These are phyloP conservation scores for Lamellibrachia columna DNA, from an alignment of 2,888 invertebrate species.

Conservation along the genomic window DNA sequence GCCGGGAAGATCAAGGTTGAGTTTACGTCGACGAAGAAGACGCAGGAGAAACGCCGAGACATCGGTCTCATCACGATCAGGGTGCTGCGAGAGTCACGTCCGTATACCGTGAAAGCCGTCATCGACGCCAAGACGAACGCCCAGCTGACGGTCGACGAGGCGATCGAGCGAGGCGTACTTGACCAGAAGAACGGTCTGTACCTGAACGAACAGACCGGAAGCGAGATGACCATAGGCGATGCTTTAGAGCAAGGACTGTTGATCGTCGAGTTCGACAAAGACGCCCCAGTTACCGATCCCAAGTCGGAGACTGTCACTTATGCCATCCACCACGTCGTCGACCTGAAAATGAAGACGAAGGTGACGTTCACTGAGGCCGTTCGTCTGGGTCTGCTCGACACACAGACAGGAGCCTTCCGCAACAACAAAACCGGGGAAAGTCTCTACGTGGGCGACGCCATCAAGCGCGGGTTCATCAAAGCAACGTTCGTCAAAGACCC, in stretches of 20 bases:
- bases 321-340: slow-evolving; percentile 59
- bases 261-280: slow-evolving; percentile 41
- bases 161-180: slow-evolving; percentile 37
- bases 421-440: slow-evolving; percentile 55
- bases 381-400: slow-evolving; percentile 51
- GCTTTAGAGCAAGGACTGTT: slow-evolving; percentile 43
- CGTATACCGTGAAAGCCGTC: slow-evolving; percentile 48
- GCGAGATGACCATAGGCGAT: slow-evolving; percentile 38
- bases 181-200: slow-evolving; percentile 40
- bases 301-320: slow-evolving; percentile 46
- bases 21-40: slow-evolving; percentile 43
- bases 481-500: slow-evolving; percentile 58
- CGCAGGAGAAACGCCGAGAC: slow-evolving; percentile 58
- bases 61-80: slow-evolving; percentile 62
- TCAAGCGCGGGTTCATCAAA: slow-evolving; percentile 62
- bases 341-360: slow-evolving; percentile 49
- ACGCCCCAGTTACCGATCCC: slow-evolving; percentile 21
- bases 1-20: slow-evolving; percentile 47
- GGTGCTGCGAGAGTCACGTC: slow-evolving; percentile 52
- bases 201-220: slow-evolving; percentile 17
- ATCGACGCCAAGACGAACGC: slow-evolving; percentile 37
- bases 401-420: slow-evolving; percentile 55
- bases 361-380: slow-evolving; percentile 44
- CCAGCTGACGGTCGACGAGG: slow-evolving; percentile 39
- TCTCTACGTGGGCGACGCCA: slow-evolving; percentile 61